These are phyloP conservation scores for Melitaea athalia DNA, from an alignment of 2,888 invertebrate genomes.

Conservation along the genomic window DNA sequence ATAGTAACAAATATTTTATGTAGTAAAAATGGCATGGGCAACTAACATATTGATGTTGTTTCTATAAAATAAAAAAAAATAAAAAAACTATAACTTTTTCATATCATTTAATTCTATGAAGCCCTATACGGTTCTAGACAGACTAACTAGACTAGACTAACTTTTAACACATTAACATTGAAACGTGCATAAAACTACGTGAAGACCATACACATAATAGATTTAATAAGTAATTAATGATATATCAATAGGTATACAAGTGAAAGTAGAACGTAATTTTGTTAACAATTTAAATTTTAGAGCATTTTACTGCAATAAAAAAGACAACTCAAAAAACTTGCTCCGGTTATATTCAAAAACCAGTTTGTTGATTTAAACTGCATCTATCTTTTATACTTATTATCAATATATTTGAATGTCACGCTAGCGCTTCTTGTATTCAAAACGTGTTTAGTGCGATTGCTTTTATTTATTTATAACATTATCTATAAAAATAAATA, in stretches of 20 bases:
- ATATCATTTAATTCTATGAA: too few relatives aligned
- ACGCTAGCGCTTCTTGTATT: constrained; percentile 3
- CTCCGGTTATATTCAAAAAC: constrained; percentile 24
- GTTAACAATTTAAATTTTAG: background rate
- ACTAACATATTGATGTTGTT: too few relatives aligned
- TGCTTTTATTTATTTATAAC: background rate
- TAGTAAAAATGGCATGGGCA: too few relatives aligned
- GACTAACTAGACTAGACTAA: too few relatives aligned
- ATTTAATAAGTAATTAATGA: background rate
- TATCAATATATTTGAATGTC: constrained; percentile 25
- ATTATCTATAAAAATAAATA: background rate
- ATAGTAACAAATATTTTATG: too few relatives aligned
- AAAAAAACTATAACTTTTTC: too few relatives aligned
- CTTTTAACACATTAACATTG: too few relatives aligned
- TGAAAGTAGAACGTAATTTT: constrained; percentile 8
- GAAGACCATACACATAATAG: too few relatives aligned
- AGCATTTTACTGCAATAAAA: constrained; percentile 18
- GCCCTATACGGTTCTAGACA: too few relatives aligned
- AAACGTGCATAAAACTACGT: too few relatives aligned
- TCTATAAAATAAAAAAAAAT: too few relatives aligned
- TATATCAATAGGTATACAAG: background rate
- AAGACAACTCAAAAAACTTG: constrained; percentile 27
- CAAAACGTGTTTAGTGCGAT: background rate
- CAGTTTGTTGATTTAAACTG: constrained; percentile 32
- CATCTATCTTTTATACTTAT: constrained; percentile 32